These are phyloP conservation scores for Drosophila rellima DNA, from an alignment of 2,888 invertebrate species.

Conservation along the genomic window DNA sequence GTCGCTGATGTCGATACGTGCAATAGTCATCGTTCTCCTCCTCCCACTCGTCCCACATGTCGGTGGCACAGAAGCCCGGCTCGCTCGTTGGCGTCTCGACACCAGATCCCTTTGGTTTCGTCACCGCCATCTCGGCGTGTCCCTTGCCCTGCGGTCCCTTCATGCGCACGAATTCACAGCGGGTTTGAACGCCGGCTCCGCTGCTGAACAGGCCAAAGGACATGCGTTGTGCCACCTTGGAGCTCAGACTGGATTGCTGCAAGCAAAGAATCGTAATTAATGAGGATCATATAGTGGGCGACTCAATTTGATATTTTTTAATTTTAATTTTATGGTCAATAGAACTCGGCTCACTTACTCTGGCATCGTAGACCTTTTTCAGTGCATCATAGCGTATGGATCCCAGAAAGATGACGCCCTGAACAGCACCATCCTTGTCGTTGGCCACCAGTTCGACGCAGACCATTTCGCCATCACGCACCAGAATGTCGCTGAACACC, in stretches of 20 bases:
- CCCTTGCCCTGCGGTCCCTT: slow-evolving; percentile 98
- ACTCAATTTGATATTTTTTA: not conserved
- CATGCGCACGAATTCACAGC: slow-evolving; percentile 99
- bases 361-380: slow-evolving; percentile 97
- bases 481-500: slow-evolving; percentile 98
- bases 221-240: slow-evolving; percentile 98
- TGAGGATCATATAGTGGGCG: not conserved
- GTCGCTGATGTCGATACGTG: slow-evolving; percentile 91
- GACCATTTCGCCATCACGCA: slow-evolving; percentile 99
- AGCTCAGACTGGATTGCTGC: slow-evolving; percentile 95
- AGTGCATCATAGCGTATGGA: slow-evolving; percentile 99
- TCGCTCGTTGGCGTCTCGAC: slow-evolving; percentile 98
- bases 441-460: slow-evolving; percentile 98
- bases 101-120: slow-evolving; percentile 96
- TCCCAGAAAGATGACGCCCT: slow-evolving; percentile 98
- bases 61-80: slow-evolving; percentile 93
- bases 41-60: slow-evolving; percentile 97
- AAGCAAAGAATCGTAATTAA: slow-evolving; percentile 56
- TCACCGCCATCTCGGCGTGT: slow-evolving; percentile 98
- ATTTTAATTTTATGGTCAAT: no score
- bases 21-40: slow-evolving; percentile 94
- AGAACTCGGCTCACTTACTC: slow-evolving; percentile 87
- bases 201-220: slow-evolving; percentile 95
- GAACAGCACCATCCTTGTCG: slow-evolving; percentile 93
- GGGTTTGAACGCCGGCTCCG: slow-evolving; percentile 89